Percentiles rank a stretch among this genome's conserved stretches.
phyloP scores from a whole-genome alignment of 2,888 invertebrate genomes.

The Ennomos fuscantarius region DNA sequence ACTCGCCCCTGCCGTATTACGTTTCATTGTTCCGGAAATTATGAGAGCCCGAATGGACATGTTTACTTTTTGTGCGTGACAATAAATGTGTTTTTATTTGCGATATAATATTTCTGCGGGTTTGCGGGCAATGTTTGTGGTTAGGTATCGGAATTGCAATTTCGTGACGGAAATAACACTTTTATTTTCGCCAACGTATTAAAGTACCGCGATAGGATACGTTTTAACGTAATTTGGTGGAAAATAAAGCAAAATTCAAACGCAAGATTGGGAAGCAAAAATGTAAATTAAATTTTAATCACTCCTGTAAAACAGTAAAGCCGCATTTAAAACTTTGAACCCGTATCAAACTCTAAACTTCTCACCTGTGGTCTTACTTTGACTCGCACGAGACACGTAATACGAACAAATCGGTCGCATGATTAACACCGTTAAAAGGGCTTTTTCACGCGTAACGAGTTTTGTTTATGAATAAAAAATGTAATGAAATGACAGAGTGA shows the following conservation, averaged over 20 bases:
- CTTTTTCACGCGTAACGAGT: constrained; percentile 40
- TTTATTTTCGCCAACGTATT: background rate
- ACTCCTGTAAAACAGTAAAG: constrained; percentile 27
- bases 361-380: constrained; percentile 35
- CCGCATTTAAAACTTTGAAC: constrained; percentile 40
- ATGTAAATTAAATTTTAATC: constrained; percentile 13
- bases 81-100: constrained; percentile 64
- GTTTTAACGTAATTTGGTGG: background rate
- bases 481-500: constrained; percentile 59
- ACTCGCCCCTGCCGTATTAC: constrained; percentile 63
- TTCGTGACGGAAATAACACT: background rate
- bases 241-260: constrained; percentile 1
- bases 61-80: constrained; percentile 76
- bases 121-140: constrained; percentile 16
- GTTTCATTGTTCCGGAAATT: constrained; percentile 74
- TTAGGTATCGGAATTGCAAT: constrained; percentile 11
- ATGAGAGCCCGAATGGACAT: constrained; percentile 69
- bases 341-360: constrained; percentile 38
- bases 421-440: constrained; percentile 43
- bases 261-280: background rate
- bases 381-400: constrained; percentile 29
- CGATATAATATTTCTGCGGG: constrained; percentile 35
- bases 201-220: background rate
- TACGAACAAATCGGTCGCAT: constrained; percentile 39
- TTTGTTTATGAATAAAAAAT: constrained; percentile 44